phyloP scores from a whole-genome alignment of 2,888 invertebrate genomes.

The Thereva unica region DNA sequence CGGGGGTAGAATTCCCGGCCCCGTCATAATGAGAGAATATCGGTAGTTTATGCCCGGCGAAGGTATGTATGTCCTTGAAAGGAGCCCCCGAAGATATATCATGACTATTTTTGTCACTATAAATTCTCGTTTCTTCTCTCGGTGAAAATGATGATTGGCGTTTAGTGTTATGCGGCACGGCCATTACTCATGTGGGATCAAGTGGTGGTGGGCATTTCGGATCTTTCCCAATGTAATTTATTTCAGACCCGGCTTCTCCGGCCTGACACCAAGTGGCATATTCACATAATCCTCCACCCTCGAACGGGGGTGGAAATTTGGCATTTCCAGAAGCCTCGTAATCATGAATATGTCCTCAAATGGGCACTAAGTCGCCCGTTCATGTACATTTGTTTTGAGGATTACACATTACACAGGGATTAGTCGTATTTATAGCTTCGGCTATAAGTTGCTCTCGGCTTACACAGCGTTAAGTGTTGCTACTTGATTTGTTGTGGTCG shows the following conservation, averaged over 20 bases:
- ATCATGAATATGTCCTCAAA: conserved; percentile 29
- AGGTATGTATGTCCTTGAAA: conserved; percentile 2
- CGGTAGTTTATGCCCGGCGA: neutral
- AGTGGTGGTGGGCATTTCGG: conserved; percentile 9
- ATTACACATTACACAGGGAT: conserved; percentile 30
- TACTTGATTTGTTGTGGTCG: too few relatives aligned
- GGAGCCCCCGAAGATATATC: conserved; percentile 1
- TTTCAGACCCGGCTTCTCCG: conserved; percentile 14
- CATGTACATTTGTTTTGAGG: conserved; percentile 26
- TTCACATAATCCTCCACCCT: conserved; percentile 15
- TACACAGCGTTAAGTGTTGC: too few relatives aligned
- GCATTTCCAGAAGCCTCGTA: conserved; percentile 1
- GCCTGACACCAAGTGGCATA: conserved; percentile 15
- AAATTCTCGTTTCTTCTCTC: conserved; percentile 23
- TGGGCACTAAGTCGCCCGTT: conserved; percentile 26
- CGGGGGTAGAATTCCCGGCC: too few relatives aligned
- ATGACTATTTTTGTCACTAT: conserved; percentile 29
- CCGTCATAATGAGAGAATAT: neutral
- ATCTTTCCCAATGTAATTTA: conserved; percentile 12
- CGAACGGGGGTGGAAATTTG: neutral
- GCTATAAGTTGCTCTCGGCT: too few relatives aligned
- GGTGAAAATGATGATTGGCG: conserved; percentile 30
- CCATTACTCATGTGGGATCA: conserved; percentile 31
- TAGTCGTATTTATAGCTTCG: conserved; percentile 23
- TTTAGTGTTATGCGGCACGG: conserved; percentile 17